phyloP scores from a whole-genome alignment of 2,888 invertebrate species.

The Drosophila algonquin region DNA sequence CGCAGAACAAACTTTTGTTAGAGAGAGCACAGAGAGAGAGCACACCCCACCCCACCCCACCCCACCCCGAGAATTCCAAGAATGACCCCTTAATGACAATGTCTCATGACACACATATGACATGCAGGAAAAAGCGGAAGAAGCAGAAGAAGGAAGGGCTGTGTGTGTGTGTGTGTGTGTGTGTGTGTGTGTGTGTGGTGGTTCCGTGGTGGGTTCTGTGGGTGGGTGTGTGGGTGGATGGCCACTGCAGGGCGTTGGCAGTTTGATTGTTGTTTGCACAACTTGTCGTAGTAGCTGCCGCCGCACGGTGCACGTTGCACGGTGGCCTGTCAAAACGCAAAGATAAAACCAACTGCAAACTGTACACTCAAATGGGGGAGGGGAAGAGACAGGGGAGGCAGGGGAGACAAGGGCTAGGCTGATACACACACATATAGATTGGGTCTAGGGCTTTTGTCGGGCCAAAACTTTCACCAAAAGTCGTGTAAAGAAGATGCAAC shows the following conservation, averaged over 20 bases:
- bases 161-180: no score
- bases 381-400: background rate
- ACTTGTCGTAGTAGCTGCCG: slow-evolving; percentile 56
- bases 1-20: slow-evolving; percentile 49
- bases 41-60: background rate
- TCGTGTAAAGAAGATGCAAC: slow-evolving; percentile 51
- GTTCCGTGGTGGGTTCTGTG: background rate
- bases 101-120: slow-evolving; percentile 43
- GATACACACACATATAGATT: slow-evolving; percentile 34
- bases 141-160: background rate
- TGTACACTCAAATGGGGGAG: slow-evolving; percentile 21
- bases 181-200: no score
- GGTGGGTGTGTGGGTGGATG: slow-evolving; percentile 41
- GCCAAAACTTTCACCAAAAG: slow-evolving; percentile 65
- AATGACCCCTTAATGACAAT: slow-evolving; percentile 54
- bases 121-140: slow-evolving; percentile 1
- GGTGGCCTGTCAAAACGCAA: slow-evolving; percentile 59
- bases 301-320: slow-evolving; percentile 51
- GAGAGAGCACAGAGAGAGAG: slow-evolving; percentile 8
- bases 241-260: slow-evolving; percentile 63
- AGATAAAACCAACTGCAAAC: slow-evolving; percentile 65
- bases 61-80: background rate
- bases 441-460: slow-evolving; percentile 31
- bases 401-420: background rate
- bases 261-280: slow-evolving; percentile 71